Base-by-base conservation (phyloP, 2,888 invertebrate genomes). In the Julus scanicus region DNA sequence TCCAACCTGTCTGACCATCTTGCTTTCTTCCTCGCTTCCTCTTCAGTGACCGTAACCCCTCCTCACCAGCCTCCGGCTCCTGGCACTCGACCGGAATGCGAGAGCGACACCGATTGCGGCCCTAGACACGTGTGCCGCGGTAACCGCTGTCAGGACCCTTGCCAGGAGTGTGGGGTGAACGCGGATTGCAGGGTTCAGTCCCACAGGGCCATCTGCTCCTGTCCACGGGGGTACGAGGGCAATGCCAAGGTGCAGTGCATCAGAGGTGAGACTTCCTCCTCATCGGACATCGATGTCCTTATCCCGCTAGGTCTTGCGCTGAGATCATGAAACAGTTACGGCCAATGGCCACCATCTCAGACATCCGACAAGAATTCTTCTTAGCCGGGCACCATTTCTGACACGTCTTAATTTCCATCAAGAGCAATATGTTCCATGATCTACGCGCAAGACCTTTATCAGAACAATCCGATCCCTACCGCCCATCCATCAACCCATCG, bases 201-300 rank as follows among this genome's bases (percentile, higher is more conserved):
- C 90, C 97, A 97, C 92, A 94, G 96, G 84, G 95, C 96, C 84
- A 94, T 97, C 4, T 98, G 98, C 91, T 94, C 96, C 89, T 98
- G 98, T 91, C 96, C 97, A 0, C 96, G 96, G 91, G 97, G 97
- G 29, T 96, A 94, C 91, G 95, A 95, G 90, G 89, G 89, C 87
- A 89, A 89, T 87, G 89, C 89, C 39, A 85, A 85, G n/a, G 63
- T 88, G 15, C 87, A 88, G 57, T 89, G 89, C 87, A 44, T 63
- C 53, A 87, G 86, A 57, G 89, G 89, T 89, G 48, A 71, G 88
- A 4, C 53, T 13, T 11, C 53, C 4, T 13, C 53, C 53, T 17
- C 4, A 53, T 53, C 0, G 17, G 13, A 49, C 2, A 49, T 8
- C 8, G 13, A 53, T 3, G 53, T 4, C 53, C 17, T 53, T 13